Evolutionary conservation across 2,113 vertebrate species (phyloP).

Genomic region (Canis aureus): DNA sequence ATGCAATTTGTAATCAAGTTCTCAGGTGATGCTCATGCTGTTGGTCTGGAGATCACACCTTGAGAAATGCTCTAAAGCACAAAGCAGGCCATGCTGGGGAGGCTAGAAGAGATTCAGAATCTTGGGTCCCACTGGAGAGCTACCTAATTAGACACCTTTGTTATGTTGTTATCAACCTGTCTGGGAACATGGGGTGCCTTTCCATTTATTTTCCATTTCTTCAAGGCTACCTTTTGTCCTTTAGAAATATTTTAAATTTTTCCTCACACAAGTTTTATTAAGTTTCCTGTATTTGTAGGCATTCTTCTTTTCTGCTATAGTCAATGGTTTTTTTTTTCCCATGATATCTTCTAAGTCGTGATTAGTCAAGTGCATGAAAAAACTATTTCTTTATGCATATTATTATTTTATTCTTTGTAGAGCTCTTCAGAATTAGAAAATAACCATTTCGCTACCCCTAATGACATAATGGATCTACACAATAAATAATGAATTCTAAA

Average conservation of each 20-base stretch:
- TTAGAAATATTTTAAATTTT: background rate
- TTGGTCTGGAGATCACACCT: background rate
- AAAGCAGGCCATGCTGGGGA: background rate
- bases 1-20: background rate
- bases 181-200: background rate
- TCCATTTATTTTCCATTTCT: background rate
- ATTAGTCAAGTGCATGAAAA: background rate
- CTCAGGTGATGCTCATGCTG: background rate
- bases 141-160: background rate
- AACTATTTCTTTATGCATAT: background rate
- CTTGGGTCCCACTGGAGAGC: background rate
- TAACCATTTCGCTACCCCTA: background rate
- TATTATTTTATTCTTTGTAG: conserved; percentile 15
- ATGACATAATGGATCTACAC: background rate
- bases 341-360: background rate
- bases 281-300: background rate
- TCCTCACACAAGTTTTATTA: background rate
- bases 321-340: background rate
- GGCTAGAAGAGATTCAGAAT: background rate
- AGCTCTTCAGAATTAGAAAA: conserved; percentile 51
- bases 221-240: background rate
- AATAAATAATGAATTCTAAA: conserved; percentile 16
- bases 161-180: background rate
- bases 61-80: background rate
- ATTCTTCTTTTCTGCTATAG: conserved; percentile 8